Conservation (phyloP, 2,888 invertebrate genomes). For the Acronicta alni region DNA sequence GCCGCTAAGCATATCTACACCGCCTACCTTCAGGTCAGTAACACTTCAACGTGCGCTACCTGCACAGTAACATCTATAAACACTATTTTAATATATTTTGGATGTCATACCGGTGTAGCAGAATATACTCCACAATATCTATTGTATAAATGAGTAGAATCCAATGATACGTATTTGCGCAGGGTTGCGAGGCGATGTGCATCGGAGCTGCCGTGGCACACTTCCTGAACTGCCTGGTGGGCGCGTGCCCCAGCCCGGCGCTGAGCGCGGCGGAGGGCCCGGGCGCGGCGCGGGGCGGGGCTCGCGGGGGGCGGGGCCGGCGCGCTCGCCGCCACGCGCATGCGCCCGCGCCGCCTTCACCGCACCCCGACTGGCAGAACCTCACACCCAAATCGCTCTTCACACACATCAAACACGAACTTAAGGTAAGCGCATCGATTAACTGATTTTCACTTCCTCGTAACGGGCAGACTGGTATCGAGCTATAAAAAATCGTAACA, state of each 20-base stretch:
- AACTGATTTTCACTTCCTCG: too few species aligned
- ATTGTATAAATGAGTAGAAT: too few species aligned
- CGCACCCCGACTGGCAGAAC: slow-evolving; percentile 93
- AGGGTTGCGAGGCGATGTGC: slow-evolving; percentile 96
- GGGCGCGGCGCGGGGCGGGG: slow-evolving; percentile 69
- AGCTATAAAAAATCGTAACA: too few species aligned
- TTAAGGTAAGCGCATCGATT: slow-evolving; percentile 78
- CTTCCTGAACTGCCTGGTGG: slow-evolving; percentile 98
- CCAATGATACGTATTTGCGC: slow-evolving; percentile 10
- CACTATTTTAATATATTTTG: too few species aligned
- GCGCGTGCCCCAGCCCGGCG: slow-evolving; percentile 91
- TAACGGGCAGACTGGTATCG: too few species aligned
- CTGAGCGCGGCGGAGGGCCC: slow-evolving; percentile 75
- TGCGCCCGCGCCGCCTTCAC: slow-evolving; percentile 60
- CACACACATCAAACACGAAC: slow-evolving; percentile 95
- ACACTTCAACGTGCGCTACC: too few species aligned
- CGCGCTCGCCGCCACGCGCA: slow-evolving; percentile 79
- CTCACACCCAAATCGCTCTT: slow-evolving; percentile 96
- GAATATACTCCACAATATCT: too few species aligned
- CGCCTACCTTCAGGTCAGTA: slow-evolving; percentile 51
- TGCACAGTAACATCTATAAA: too few species aligned
- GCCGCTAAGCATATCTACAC: slow-evolving; percentile 98
- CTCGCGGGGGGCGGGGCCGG: slow-evolving; percentile 43
- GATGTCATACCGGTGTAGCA: too few species aligned
- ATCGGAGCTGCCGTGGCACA: slow-evolving; percentile 97